Conservation (phyloP, 2,888 invertebrate genomes). For the Encarsia formosa region DNA sequence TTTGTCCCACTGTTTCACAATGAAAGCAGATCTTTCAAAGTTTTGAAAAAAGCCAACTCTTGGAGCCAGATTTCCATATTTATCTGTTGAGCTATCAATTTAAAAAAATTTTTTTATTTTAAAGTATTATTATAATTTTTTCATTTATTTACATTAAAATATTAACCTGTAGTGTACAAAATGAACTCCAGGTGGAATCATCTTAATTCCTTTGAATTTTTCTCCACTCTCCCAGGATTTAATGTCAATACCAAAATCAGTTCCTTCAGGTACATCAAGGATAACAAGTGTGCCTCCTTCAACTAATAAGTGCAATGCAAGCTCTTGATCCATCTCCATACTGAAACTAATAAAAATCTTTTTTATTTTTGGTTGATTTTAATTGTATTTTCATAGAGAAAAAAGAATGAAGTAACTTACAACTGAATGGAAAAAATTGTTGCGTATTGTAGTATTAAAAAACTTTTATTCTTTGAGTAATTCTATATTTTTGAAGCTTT, state of each 20-base stretch:
- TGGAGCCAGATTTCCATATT: constrained; percentile 55
- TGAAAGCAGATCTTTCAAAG: constrained; percentile 76
- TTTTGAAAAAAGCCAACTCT: constrained; percentile 81
- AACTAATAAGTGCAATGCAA: constrained; percentile 69
- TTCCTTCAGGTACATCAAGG: constrained; percentile 81
- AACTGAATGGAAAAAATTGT: too few species aligned
- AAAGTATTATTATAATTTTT: constrained; percentile 45
- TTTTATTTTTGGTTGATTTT: too few species aligned
- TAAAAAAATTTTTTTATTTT: constrained; percentile 15
- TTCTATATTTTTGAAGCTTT: too few species aligned
- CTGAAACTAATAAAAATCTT: too few species aligned
- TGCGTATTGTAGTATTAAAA: too few species aligned
- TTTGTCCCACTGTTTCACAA: constrained; percentile 85
- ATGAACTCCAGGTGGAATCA: constrained; percentile 97
- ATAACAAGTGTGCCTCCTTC: constrained; percentile 83
- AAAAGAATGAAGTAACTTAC: too few species aligned
- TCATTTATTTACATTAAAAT: background rate
- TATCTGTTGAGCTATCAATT: constrained; percentile 52
- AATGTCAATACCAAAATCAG: constrained; percentile 95
- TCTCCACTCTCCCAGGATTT: constrained; percentile 86
- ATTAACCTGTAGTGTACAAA: constrained; percentile 79
- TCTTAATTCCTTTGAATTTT: constrained; percentile 92
- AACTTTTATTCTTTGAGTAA: too few species aligned
- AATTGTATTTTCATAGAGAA: too few species aligned
- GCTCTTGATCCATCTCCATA: constrained; percentile 67